Percentiles rank a stretch among this genome's conserved stretches.
Evolutionary conservation across 2,888 invertebrate genomes (phyloP).

Genomic region (Polymixis lichenea): DNA sequence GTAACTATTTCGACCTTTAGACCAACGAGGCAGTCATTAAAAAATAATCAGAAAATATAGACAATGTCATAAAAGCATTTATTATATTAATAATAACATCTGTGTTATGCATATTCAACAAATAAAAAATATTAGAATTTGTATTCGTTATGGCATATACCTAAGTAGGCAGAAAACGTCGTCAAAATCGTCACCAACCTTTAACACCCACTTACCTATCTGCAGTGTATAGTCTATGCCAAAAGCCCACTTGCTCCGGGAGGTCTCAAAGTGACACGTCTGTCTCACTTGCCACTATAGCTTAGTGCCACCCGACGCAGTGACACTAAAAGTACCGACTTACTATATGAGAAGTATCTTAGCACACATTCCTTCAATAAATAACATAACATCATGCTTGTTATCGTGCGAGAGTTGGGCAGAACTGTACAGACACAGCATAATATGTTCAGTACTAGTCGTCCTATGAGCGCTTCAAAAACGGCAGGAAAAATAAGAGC

Average conservation of each 20-base stretch:
- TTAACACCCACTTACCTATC: background rate
- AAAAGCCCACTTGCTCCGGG: slow-evolving; percentile 71
- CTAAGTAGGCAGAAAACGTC: background rate
- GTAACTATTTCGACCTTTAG: no score
- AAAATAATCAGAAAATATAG: no score
- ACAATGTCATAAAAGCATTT: no score
- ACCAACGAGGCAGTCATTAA: no score
- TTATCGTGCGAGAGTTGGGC: background rate
- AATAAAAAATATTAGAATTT: no score
- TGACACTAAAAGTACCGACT: slow-evolving; percentile 39
- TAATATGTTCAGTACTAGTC: no score
- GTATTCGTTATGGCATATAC: no score
- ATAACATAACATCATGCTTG: background rate
- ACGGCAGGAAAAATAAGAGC: background rate
- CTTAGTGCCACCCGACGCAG: slow-evolving; percentile 57
- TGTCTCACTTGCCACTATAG: slow-evolving; percentile 52
- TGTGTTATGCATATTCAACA: no score
- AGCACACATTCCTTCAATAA: slow-evolving; percentile 4
- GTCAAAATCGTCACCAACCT: background rate
- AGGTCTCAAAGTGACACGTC: slow-evolving; percentile 75
- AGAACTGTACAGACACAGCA: background rate
- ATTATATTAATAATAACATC: no score
- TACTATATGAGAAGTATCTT: slow-evolving; percentile 4
- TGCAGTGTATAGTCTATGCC: slow-evolving; percentile 27
- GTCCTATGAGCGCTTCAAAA: background rate